Percentiles rank a stretch among this genome's conserved stretches.
Evolutionary conservation across 2,113 vertebrate species (phyloP).

Genomic region (Neolamprologus cancellatus): DNA sequence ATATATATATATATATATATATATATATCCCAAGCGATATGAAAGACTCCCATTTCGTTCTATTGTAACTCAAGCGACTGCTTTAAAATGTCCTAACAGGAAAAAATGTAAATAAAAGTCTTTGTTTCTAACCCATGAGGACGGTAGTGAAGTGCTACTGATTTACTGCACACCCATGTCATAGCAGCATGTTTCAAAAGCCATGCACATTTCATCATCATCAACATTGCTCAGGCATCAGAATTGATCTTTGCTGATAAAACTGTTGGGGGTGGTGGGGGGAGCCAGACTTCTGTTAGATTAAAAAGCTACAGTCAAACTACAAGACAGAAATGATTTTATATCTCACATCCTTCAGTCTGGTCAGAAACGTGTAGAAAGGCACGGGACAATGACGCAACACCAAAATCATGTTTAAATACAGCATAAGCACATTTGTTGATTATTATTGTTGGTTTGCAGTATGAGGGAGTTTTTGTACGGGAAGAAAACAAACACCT

Average conservation of each 20-base stretch:
- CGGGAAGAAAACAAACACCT: not conserved
- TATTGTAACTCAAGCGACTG: not conserved
- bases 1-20: no score
- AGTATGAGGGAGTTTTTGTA: not conserved
- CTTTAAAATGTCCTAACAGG: not conserved
- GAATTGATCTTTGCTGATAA: not conserved
- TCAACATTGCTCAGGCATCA: slow-evolving; percentile 7
- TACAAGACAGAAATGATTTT: not conserved
- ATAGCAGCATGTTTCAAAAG: slow-evolving; percentile 29
- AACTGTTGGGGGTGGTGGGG: not conserved
- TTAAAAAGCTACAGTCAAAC: slow-evolving; percentile 5
- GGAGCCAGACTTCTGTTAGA: not conserved
- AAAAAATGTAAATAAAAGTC: not conserved
- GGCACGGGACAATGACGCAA: slow-evolving; percentile 54
- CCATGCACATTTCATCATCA: slow-evolving; percentile 19
- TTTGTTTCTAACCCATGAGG: not conserved
- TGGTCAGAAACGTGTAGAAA: slow-evolving; percentile 40
- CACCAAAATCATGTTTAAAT: slow-evolving; percentile 10
- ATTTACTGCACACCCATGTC: not conserved
- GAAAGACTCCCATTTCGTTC: not conserved
- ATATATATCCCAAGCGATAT: not conserved
- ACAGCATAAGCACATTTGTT: not conserved
- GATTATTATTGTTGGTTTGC: slow-evolving; percentile 9
- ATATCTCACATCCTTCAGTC: not conserved
- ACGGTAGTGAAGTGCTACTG: not conserved